These are phyloP conservation scores for Enteromius treurensis DNA, from an alignment of 2,797 vertebrate species.

Conservation along the genomic window DNA sequence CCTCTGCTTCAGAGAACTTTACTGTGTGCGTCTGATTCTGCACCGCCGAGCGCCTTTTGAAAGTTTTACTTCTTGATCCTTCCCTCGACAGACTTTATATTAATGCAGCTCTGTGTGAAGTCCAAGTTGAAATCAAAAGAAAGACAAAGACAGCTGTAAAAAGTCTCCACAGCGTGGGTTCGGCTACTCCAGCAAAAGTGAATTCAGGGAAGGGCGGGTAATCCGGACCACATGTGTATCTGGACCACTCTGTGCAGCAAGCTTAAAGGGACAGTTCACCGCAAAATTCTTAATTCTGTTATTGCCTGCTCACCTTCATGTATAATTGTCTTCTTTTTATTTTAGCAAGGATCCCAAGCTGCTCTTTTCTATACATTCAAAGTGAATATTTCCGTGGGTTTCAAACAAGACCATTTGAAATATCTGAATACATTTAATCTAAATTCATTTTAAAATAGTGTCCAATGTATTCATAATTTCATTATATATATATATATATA, in stretches of 20 bases:
- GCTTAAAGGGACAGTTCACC: conserved; percentile 16
- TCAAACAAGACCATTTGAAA: background rate
- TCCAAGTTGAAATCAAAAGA: conserved; percentile 61
- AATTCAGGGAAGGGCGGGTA: conserved; percentile 35
- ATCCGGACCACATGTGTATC: conserved; percentile 59
- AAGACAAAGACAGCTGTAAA: conserved; percentile 57
- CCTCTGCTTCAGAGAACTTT: conserved; percentile 45
- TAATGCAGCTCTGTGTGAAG: conserved; percentile 48
- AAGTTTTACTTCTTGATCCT: conserved; percentile 52
- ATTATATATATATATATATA: background rate
- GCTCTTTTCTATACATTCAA: background rate
- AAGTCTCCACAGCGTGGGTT: conserved; percentile 24
- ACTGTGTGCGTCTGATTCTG: conserved; percentile 30
- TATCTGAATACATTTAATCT: background rate
- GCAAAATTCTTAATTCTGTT: background rate
- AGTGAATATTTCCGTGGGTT: background rate
- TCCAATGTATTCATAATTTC: background rate
- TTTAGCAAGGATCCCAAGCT: background rate
- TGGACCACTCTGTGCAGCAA: conserved; percentile 35
- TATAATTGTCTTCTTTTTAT: background rate
- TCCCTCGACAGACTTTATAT: conserved; percentile 52
- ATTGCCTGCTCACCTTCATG: background rate
- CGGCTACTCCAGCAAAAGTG: conserved; percentile 48
- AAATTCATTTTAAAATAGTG: background rate
- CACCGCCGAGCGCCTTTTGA: conserved; percentile 48